Evolutionary conservation across 1,140 invertebrate species (phyloP).

Genomic region (Reticulitermes speratus): DNA sequence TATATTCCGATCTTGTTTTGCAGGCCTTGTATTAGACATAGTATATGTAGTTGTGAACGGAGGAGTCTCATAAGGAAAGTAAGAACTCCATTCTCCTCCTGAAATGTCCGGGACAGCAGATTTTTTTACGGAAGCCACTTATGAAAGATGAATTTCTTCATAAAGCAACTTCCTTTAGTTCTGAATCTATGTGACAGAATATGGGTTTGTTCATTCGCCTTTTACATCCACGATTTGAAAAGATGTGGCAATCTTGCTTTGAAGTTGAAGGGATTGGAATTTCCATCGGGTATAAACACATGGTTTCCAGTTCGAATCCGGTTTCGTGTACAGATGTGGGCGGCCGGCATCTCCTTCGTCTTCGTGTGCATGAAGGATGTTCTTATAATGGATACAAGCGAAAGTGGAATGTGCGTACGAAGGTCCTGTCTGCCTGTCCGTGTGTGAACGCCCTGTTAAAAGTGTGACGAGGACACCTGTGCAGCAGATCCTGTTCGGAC

Average conservation of each 20-base stretch:
- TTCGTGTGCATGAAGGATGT: neutral
- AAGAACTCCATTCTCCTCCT: too few relatives aligned
- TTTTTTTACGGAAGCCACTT: too few relatives aligned
- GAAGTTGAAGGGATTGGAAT: neutral
- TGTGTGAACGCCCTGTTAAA: neutral
- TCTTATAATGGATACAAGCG: neutral
- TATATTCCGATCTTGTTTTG: too few relatives aligned
- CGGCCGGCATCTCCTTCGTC: neutral
- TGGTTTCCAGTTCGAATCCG: neutral
- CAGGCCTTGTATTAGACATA: too few relatives aligned
- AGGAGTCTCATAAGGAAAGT: too few relatives aligned
- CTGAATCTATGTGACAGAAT: too few relatives aligned
- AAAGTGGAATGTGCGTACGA: neutral
- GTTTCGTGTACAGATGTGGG: neutral
- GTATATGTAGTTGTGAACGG: too few relatives aligned
- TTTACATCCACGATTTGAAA: too few relatives aligned
- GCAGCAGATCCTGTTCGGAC: neutral
- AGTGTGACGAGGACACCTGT: slow-evolving; percentile 13
- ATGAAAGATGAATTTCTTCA: too few relatives aligned
- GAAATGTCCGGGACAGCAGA: too few relatives aligned
- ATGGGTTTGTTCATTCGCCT: too few relatives aligned
- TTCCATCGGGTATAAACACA: neutral
- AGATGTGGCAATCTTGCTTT: neutral
- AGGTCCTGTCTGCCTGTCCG: slow-evolving; percentile 1
- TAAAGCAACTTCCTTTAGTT: too few relatives aligned